Base-by-base conservation (phyloP, 1,140 invertebrate genomes). In the Scaptomyza graminum region DNA sequence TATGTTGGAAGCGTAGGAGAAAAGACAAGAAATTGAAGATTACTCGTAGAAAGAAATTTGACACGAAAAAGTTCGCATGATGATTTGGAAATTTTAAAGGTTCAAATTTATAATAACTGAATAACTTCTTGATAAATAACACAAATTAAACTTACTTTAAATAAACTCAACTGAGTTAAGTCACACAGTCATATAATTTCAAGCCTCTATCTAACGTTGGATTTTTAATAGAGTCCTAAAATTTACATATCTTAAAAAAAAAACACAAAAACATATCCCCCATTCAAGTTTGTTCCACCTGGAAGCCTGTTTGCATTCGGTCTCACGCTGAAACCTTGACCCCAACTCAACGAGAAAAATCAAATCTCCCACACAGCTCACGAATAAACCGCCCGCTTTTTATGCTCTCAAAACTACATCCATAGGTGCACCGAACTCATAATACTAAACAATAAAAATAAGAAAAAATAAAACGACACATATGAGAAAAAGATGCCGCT, bases 401-500 rank as follows among this genome's bases (percentile, higher is more conserved):
- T 13, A 37, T 51, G 16, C 61, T 28, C 22, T 39, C 34, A 15
- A 15, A 44, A 15, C 31, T 41, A 28, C 28, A 22, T 31, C 7
- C 28, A 34, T 9, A 64, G 69, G 63, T 67, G 69, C 69, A 72
- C 5, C 67, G 69, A 72, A 72, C 78, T 22, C 62, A 64, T 54
- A 51, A 44, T 46, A 60, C 31, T n/a, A 60, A 46, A 60, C 31
- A 47, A 34, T 57, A 59, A 61, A 15, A 15, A 25, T 46, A 61
- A 16, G 18, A 56, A 16, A 15, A 3, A 22, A n/a, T 25, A 72
- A 70, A 57, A 51, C 44, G 43, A 71, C 57, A 76, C 67, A 79
- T 71, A 81, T 84, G 80, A 60, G 62, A 63, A 34, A 34, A 76
- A 50, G 72, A 84, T 69, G 80, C 79, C 71, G 54, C 41, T 59